Evolutionary conservation across 1,140 invertebrate genomes (phyloP).

Genomic region (Meloidogyne hapla): DNA sequence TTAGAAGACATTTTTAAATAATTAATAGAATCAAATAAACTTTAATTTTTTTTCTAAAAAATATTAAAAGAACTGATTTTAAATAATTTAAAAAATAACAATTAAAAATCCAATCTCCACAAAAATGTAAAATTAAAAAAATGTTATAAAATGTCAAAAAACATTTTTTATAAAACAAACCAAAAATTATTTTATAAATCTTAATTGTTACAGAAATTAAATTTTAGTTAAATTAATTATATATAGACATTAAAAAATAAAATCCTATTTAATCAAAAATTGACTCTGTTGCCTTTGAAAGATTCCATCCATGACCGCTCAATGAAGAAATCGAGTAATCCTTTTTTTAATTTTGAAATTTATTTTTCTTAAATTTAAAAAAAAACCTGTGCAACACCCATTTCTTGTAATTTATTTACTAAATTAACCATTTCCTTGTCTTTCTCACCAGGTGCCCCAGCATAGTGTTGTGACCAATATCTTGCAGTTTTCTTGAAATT

Average conservation of each 20-base stretch:
- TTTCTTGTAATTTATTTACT: slow-evolving; percentile 65
- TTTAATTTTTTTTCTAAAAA: not conserved
- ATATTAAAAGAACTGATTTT: too few species aligned
- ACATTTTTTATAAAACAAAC: too few species aligned
- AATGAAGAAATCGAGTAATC: slow-evolving; percentile 65
- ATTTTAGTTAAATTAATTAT: slow-evolving; percentile 2
- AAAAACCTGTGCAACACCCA: slow-evolving; percentile 67
- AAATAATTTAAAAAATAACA: not conserved
- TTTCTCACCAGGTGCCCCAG: slow-evolving; percentile 66
- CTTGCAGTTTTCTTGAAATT: slow-evolving; percentile 74
- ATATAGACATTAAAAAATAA: not conserved
- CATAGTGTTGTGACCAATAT: slow-evolving; percentile 93
- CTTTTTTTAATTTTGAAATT: slow-evolving; percentile 49
- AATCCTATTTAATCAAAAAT: slow-evolving; percentile 33
- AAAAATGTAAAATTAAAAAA: too few species aligned
- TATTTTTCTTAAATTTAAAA: not conserved
- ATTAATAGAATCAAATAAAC: not conserved
- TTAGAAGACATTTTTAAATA: not conserved
- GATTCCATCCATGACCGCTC: slow-evolving; percentile 65
- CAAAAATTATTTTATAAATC: slow-evolving; percentile 7
- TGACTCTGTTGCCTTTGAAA: slow-evolving; percentile 47
- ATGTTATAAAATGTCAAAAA: too few species aligned
- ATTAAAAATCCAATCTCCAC: too few species aligned
- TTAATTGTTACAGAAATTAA: slow-evolving; percentile 4
- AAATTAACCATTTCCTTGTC: slow-evolving; percentile 63